Evolutionary conservation across 2,113 vertebrate genomes (phyloP).

Genomic region (Columbina picui): DNA sequence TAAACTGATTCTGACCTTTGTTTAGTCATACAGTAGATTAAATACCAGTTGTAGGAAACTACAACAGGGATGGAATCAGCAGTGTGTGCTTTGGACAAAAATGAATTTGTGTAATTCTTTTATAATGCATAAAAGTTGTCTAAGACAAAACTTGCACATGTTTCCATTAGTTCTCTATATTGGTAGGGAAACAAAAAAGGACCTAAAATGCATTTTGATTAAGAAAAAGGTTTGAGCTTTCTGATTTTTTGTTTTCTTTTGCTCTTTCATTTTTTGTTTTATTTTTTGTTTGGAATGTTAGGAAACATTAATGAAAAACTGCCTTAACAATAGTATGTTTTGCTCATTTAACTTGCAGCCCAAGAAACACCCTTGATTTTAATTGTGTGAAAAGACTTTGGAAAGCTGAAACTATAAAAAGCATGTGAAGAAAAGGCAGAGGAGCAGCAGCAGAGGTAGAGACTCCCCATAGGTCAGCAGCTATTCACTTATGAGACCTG

Average conservation of each 20-base stretch:
- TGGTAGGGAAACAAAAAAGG: not conserved
- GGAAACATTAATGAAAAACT: not conserved
- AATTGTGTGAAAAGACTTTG: not conserved
- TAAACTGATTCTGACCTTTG: not conserved
- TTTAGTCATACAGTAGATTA: not conserved
- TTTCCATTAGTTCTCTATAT: not conserved
- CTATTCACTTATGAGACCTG: not conserved
- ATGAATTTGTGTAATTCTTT: not conserved
- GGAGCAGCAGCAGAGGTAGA: not conserved
- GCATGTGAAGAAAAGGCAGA: not conserved
- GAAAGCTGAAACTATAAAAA: not conserved
- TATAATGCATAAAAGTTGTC: accelerated
- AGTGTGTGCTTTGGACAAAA: not conserved
- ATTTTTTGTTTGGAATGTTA: not conserved
- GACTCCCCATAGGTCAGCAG: not conserved
- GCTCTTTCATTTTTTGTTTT: not conserved
- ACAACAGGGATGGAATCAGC: not conserved
- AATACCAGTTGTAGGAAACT: not conserved
- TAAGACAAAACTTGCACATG: not conserved
- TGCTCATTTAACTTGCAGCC: not conserved
- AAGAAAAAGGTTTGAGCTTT: not conserved
- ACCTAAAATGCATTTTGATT: not conserved
- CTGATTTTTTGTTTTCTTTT: not conserved
- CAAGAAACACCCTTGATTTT: not conserved
- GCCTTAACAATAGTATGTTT: not conserved